Evolutionary conservation across 2,113 vertebrate genomes (phyloP).

Genomic region (Marmota flaviventris): DNA sequence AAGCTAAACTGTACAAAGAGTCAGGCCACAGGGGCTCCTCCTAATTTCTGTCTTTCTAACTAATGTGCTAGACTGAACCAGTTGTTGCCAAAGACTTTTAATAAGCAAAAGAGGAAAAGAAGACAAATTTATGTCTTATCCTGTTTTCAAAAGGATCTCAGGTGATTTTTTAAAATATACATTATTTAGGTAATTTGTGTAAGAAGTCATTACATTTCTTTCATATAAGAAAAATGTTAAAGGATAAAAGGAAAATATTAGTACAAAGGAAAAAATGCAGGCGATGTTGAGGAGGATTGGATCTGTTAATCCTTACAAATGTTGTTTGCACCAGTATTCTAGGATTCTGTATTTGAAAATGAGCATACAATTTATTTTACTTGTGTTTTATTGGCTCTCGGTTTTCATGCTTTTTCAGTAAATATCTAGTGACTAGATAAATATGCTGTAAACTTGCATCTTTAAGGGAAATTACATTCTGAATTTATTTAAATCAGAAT

Average conservation of each 20-base stretch:
- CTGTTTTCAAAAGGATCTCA: slow-evolving; percentile 20
- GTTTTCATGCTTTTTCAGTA: background rate
- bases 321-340: background rate
- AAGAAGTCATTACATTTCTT: background rate
- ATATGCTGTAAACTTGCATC: slow-evolving; percentile 44
- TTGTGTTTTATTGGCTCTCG: slow-evolving; percentile 36
- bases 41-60: background rate
- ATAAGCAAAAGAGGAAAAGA: background rate
- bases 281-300: background rate
- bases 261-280: background rate
- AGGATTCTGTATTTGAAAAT: slow-evolving; percentile 38
- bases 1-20: background rate
- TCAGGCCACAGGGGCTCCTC: background rate
- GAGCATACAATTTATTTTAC: slow-evolving; percentile 27
- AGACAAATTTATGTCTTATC: background rate
- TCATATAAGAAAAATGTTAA: background rate
- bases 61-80: background rate
- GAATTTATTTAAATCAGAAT: slow-evolving; percentile 68
- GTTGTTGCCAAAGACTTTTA: slow-evolving; percentile 41
- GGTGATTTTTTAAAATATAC: background rate
- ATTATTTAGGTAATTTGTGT: background rate
- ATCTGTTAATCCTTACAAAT: slow-evolving; percentile 29
- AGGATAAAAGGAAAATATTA: background rate
- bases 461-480: slow-evolving; percentile 61
- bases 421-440: slow-evolving; percentile 29